Conservation (phyloP, 2,888 invertebrate genomes). For the Lithophane socia region DNA sequence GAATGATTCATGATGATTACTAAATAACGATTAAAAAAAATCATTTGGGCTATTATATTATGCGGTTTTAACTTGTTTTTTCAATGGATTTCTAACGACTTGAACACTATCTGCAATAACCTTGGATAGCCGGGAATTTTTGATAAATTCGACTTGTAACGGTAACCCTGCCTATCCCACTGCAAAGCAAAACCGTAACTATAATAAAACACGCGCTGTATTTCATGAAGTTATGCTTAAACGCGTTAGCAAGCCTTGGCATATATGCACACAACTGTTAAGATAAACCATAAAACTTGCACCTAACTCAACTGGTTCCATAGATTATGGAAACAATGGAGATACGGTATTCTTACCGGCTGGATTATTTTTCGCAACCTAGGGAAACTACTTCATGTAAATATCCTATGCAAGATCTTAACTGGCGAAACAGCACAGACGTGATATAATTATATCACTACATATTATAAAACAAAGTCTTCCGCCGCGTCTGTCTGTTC, state of each 20-base stretch:
- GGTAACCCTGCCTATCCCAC: background rate
- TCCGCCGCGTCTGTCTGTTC: too few relatives aligned
- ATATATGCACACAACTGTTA: slow-evolving; percentile 12
- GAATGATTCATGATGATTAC: background rate
- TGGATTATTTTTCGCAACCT: background rate
- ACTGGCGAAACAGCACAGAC: background rate
- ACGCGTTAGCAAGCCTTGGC: slow-evolving; percentile 22
- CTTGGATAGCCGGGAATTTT: background rate
- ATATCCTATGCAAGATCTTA: background rate
- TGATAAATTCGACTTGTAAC: background rate
- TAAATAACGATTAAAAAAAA: background rate
- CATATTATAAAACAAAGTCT: too few relatives aligned
- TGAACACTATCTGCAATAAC: background rate
- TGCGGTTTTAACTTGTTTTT: background rate
- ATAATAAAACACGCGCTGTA: background rate
- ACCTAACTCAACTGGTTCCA: background rate
- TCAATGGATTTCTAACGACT: background rate
- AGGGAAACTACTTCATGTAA: background rate
- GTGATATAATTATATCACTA: background rate
- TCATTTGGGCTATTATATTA: background rate
- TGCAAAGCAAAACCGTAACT: slow-evolving; percentile 1
- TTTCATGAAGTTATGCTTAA: slow-evolving; percentile 7
- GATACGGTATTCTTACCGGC: background rate
- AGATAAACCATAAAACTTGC: slow-evolving; percentile 33
- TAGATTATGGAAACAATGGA: background rate